Evolutionary conservation across 2,888 invertebrate species (phyloP), one percentile per base, ranked within the genome.

Genomic region (Liopterus haemorrhoidalis): DNA sequence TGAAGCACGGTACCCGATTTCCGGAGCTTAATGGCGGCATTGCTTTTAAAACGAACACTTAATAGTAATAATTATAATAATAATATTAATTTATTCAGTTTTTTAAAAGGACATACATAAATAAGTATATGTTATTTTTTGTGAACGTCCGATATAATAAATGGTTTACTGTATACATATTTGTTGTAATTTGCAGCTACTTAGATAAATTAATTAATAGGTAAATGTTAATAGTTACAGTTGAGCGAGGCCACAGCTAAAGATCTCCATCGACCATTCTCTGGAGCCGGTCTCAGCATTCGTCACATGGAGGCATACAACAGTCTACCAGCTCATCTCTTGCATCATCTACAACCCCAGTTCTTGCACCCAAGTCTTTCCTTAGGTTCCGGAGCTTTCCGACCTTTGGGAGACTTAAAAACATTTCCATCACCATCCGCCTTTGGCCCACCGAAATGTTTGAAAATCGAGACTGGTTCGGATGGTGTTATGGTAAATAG

Each of bases 301-400:
- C 68, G 73, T 32, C 72, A 72, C 53, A 72, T 73, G 70, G 73
- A 74, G 54, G 70, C 71, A 18, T 73, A 73, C 57, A 78, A 81
- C 63, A 79, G 81, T 49, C 67, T 78, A 15, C 73, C 73, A 15
- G 76, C 78, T 41, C 82, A 82, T 67, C 75, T 82, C 55, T 72
- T 83, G 62, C 78, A 81, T 57, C 82, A 81, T 60, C 71, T 83
- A 56, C 82, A 81, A 61, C 82, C 81, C 52, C 83, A 82, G 63
- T 80, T 83, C 61, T 70, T 83, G 49, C 82, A 81, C 58, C 81
- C 82, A 19, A 72, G 72, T 28, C 67, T 83, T 49, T 76, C 80
- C 28, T 73, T 78, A 54, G 74, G 74, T 48, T 70, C 72, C 35
- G 74, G 75, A 49, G 75, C 76, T 27, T 78, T 78, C 60, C 70